Percentiles rank a stretch among this genome's conserved stretches.
Conservation (phyloP, 2,888 invertebrate species). For the Incurvaria masculella region DNA sequence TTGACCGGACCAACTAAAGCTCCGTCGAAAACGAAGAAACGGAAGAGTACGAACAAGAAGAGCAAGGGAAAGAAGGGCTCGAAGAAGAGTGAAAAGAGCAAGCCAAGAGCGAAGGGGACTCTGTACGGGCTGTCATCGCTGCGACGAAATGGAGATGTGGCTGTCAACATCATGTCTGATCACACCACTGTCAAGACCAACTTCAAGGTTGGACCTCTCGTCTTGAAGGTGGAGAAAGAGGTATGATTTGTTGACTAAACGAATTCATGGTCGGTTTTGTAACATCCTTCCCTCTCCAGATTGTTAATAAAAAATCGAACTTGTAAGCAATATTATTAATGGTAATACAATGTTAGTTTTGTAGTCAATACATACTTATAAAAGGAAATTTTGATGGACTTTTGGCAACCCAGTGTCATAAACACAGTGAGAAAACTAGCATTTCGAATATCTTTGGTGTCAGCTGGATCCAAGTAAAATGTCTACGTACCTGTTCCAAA, state of each 20-base stretch:
- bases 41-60: conserved; percentile 19
- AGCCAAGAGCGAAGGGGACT: conserved; percentile 71
- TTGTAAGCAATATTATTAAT: too few relatives aligned
- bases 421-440: too few relatives aligned
- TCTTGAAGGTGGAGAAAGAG: conserved; percentile 76
- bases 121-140: conserved; percentile 77
- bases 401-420: too few relatives aligned
- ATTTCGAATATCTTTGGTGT: too few relatives aligned
- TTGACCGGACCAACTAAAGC: conserved; percentile 28
- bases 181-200: conserved; percentile 81
- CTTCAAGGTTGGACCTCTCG: conserved; percentile 76
- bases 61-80: conserved; percentile 30
- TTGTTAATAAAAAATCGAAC: too few relatives aligned
- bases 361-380: too few relatives aligned
- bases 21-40: conserved; percentile 36
- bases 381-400: too few relatives aligned
- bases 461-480: too few relatives aligned
- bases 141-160: conserved; percentile 75
- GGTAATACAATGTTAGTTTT: too few relatives aligned
- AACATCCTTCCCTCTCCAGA: too few relatives aligned
- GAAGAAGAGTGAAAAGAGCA: conserved; percentile 46
- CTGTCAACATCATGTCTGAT: conserved; percentile 73
- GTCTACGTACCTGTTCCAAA: too few relatives aligned
- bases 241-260: conserved; percentile 30
- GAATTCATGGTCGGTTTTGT: neutral